Evolutionary conservation across 2,888 invertebrate genomes (phyloP).

Genomic region (Papilio demoleus): DNA sequence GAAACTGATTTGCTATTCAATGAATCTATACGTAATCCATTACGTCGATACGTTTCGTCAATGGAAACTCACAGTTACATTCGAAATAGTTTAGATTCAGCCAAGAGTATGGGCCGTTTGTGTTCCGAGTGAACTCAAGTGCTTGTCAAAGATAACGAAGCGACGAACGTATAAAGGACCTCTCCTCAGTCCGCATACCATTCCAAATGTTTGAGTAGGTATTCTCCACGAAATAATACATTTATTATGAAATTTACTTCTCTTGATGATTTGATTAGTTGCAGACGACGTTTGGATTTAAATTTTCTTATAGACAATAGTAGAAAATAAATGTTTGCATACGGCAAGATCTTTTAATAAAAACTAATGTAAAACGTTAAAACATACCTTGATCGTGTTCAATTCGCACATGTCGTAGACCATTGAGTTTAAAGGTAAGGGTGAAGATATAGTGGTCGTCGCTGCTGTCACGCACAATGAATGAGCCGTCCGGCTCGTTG

Average conservation of each 20-base stretch:
- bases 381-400: constrained; percentile 95
- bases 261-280: too few species aligned
- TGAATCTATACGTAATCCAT: too few species aligned
- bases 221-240: not conserved
- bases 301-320: too few species aligned
- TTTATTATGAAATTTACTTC: not conserved
- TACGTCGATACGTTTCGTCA: too few species aligned
- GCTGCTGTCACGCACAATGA: constrained; percentile 96
- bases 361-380: not conserved
- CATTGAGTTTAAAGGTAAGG: constrained; percentile 95
- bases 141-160: constrained; percentile 14
- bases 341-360: too few species aligned
- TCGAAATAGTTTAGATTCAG: not conserved
- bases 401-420: constrained; percentile 95
- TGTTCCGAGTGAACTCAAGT: not conserved
- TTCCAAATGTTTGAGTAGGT: not conserved
- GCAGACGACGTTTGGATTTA: too few species aligned
- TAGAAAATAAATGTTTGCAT: too few species aligned
- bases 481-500: constrained; percentile 96
- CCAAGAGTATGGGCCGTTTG: not conserved
- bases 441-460: constrained; percentile 98
- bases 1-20: too few species aligned
- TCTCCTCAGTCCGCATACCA: not conserved
- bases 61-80: not conserved
- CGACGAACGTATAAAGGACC: not conserved